Evolutionary conservation across 2,113 vertebrate genomes (phyloP), one percentile per base, ranked within the genome.

Genomic region (Lates calcarifer): DNA sequence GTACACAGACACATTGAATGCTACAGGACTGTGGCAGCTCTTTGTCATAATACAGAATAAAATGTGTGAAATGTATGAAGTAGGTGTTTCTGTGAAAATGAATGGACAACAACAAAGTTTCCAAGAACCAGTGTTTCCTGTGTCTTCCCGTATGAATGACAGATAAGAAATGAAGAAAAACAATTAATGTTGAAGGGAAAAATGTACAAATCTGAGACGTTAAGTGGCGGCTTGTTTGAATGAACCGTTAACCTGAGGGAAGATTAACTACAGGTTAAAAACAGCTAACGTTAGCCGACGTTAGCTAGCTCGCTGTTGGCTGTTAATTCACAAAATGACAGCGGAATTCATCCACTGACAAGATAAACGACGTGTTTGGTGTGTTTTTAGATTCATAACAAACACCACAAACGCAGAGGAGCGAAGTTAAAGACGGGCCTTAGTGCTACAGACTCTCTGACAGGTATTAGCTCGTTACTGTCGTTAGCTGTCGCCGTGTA

Each of bases 231-330:
- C 51, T 76, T 37, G n/a, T n/a, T n/a, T n/a, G n/a, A n/a, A n/a
- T n/a, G n/a, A n/a, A n/a, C n/a, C 47, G 3, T 49, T 1, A 26
- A 18, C 60, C 14, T 3, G 0, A 2, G 2, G 5, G 33, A 60
- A 74, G 79, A 78, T 71, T 75, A 75, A 31, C 11, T n/a, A 2
- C 24, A 37, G 45, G 47, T 57, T 79, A 26, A 73, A 51, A 78
- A 56, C 77, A 68, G 86, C 86, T 84, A 71, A 49, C 74, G 3
- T 55, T 81, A 85, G 81, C 86, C 4, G 29, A 24, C 53, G 55
- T 47, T 69, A 76, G 77, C 79, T 5, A 10, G 10, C 28, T 26
- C 4, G 22, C 14, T 31, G 6, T 11, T 24, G 18, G 11, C 9
- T 6, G 1, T 20, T 69, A n/a, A 39, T 35, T 29, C 4, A 1